These are phyloP conservation scores for Dreissena polymorpha DNA, from an alignment of 1,140 invertebrate species.

Conservation along the genomic window DNA sequence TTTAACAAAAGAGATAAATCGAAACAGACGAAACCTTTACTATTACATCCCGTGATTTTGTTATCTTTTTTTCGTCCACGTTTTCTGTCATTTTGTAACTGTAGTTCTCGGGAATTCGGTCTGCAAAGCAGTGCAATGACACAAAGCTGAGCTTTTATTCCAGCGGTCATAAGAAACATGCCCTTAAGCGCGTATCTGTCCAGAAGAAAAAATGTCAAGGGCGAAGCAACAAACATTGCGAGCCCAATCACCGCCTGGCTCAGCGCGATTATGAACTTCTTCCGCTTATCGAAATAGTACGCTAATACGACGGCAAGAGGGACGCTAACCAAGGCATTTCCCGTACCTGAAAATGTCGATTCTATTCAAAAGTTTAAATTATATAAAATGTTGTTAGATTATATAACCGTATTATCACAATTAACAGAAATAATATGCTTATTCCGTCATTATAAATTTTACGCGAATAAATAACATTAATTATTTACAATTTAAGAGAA, in stretches of 20 bases:
- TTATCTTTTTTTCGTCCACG: too few species aligned
- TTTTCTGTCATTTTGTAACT: too few species aligned
- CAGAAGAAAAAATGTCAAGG: slow-evolving; percentile 30
- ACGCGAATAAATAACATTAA: too few species aligned
- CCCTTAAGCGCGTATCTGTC: slow-evolving; percentile 38
- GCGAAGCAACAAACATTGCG: slow-evolving; percentile 45
- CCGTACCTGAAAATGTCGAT: slow-evolving; percentile 30
- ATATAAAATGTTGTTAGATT: too few species aligned
- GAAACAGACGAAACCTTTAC: too few species aligned
- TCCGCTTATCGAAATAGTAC: slow-evolving; percentile 49
- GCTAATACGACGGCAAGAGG: slow-evolving; percentile 24
- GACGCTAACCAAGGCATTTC: slow-evolving; percentile 19
- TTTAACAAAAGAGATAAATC: neutral
- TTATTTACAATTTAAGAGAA: too few species aligned
- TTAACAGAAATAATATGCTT: too few species aligned
- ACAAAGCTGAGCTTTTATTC: slow-evolving; percentile 27
- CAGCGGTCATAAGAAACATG: slow-evolving; percentile 28
- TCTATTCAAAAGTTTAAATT: too few species aligned
- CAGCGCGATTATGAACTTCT: slow-evolving; percentile 34
- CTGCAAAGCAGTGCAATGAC: slow-evolving; percentile 26
- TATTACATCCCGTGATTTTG: too few species aligned
- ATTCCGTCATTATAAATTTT: too few species aligned
- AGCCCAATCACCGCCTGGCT: slow-evolving; percentile 31
- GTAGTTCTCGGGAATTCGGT: neutral
- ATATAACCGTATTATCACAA: too few species aligned